These are phyloP conservation scores for Typhlomys cinereus DNA, from an alignment of 2,113 vertebrate genomes.

Conservation along the genomic window DNA sequence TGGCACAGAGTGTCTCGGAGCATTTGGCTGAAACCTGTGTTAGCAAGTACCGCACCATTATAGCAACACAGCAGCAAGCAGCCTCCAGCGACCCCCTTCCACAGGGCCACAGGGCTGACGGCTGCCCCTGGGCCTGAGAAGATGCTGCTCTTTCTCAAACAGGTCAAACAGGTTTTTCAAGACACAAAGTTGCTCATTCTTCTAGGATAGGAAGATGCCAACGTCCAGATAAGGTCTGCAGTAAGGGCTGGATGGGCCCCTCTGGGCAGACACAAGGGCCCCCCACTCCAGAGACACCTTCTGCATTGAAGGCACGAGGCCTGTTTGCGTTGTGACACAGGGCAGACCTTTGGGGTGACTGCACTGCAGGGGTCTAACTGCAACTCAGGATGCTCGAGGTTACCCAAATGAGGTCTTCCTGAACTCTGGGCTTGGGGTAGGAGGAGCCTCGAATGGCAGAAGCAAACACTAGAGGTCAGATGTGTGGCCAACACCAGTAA, in stretches of 20 bases:
- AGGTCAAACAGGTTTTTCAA: not conserved
- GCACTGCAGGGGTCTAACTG: not conserved
- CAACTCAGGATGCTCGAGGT: not conserved
- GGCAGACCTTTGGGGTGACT: not conserved
- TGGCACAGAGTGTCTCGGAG: not conserved
- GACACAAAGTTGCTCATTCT: not conserved
- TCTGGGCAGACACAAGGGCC: not conserved
- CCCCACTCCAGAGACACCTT: not conserved
- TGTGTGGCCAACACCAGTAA: too few species aligned
- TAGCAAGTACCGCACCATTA: not conserved
- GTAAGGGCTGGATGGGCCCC: not conserved
- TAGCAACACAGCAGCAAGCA: not conserved
- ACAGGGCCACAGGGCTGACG: too few species aligned
- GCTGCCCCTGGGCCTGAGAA: not conserved
- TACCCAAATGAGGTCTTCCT: not conserved
- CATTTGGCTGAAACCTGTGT: not conserved
- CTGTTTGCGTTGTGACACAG: not conserved
- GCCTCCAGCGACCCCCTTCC: not conserved
- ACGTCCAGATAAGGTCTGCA: not conserved
- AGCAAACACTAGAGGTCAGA: too few species aligned
- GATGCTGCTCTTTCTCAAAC: not conserved
- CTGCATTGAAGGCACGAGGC: too few species aligned
- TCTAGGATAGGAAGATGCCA: not conserved
- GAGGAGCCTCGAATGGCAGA: not conserved
- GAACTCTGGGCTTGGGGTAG: not conserved